Evolutionary conservation across 2,888 invertebrate genomes (phyloP), one percentile per base, ranked within the genome.

Genomic region (Xestia ashworthii): DNA sequence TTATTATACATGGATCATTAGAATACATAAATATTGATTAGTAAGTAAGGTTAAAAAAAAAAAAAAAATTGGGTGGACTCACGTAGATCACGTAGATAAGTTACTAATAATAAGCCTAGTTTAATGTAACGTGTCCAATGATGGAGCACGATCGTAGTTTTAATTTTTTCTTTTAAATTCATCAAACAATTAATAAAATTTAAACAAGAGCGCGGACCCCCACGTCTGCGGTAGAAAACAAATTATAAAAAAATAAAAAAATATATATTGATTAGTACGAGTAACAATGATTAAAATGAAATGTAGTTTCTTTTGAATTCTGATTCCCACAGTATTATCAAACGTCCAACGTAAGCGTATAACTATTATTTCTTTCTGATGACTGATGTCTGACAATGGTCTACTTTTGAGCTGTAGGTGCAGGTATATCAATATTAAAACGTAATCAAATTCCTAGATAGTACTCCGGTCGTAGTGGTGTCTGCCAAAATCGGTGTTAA

Each of bases 401-500:
- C 32, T 16, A 22, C 8, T n/a, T 25, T 60, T 50, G 11, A 32
- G 32, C 5, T 44, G 3, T 32, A 32, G 32, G 44, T 58, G 32
- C 50, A 67, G 65, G 66, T 70, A 60, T 58, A 69, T 58, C 25
- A 68, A 66, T 41, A 74, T 73, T 75, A 75, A 68, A 62, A 81
- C 44, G 5, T 50, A 62, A 78, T 78, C 22, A 46, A 44, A 64
- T 46, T 58, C 32, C 19, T 41, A 58, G 25, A 50, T 71, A 68
- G 38, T 71, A 41, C 9, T 50, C 9, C 53, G n/a, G 25, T 25
- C 46, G 44, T n/a, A 69, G 25, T 46, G 48, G 41, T 60, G 78
- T 73, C 75, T 76, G 79, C 82, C 76, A 78, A 88, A 87, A 83
- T 71, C 68, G 81, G 76, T 84, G 75, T 71, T 58, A 25, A 80